phyloP scores from a whole-genome alignment of 1,140 invertebrate genomes.

The Drosophila repleta region DNA sequence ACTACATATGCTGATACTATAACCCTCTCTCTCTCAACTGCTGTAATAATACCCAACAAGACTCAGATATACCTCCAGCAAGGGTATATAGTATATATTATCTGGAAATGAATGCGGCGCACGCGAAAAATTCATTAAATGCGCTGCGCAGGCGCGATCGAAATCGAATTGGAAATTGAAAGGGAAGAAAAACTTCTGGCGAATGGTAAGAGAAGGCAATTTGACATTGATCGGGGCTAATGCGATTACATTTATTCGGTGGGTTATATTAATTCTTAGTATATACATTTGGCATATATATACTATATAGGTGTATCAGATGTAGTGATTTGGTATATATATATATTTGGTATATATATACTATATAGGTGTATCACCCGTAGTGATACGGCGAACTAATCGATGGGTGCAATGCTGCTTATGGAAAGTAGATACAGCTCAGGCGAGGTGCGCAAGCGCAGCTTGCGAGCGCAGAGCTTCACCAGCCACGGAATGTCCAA shows the following conservation, averaged over 20 bases:
- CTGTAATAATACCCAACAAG: no score
- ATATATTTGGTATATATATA: neutral
- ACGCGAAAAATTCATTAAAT: conserved; percentile 60
- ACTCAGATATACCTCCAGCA: neutral
- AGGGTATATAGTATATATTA: conserved; percentile 4
- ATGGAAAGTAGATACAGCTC: neutral
- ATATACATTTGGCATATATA: no score
- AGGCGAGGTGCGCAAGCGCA: neutral
- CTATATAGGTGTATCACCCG: no score
- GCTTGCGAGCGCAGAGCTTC: conserved; percentile 16
- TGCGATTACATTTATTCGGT: no score
- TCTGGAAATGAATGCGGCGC: conserved; percentile 49
- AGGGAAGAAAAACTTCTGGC: no score
- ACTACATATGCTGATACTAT: no score
- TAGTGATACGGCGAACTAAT: neutral
- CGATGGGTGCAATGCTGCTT: neutral
- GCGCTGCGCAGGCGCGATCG: conserved; percentile 15
- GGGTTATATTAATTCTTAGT: no score
- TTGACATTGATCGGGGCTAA: no score
- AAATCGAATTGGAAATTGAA: neutral
- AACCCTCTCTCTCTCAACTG: no score
- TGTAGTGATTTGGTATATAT: neutral
- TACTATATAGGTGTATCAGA: no score
- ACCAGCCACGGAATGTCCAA: conserved; percentile 32
- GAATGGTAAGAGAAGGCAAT: no score